Base-by-base conservation (phyloP, 1,140 invertebrate genomes). In the Drosophila eugracilis region DNA sequence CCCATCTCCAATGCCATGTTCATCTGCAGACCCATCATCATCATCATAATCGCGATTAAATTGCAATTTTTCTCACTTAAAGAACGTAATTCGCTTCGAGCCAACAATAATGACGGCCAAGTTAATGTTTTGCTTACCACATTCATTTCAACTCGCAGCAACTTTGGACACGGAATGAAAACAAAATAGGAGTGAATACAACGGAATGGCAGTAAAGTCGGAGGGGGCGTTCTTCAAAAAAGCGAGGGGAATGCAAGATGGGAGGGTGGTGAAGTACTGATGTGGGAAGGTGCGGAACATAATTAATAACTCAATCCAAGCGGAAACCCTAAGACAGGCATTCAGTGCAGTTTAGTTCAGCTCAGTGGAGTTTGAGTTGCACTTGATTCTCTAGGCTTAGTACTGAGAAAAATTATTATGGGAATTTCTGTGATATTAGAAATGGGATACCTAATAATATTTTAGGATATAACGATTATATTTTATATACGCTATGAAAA, bases 281-380 rank as follows among this genome's bases (percentile, higher is more conserved):
- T 55, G 57, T 57, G 54, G 47, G 36, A 58, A 60, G 57, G 50
- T 60, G 15, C 45, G 53, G 37, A 39, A 77, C 80, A 90, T 75
- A 88, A 90, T 90, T 90, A 90, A 90, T 90, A 90, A 84, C 88
- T 90, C 79, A 90, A 90, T 90, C 76, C 73, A 84, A 84, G 88
- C 79, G 83, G 63, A 90, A 90, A 90, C 86, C 60, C 72, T 60
- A 30, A 78, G 70, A 66, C 65, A 80, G 65, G 50, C 55, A 60
- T 67, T 54, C 74, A 24, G 53, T 60, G 32, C 34, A 54, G 70
- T 73, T 69, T 28, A 36, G 70, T 73, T 72, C 62, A 58, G 45
- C 44, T 72, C 53, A 53, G 15, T 30, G 49, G 45, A 49, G 41
- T 47, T 50, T 10, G 2, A 47, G 53, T 55, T 74, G 34, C 10